These are phyloP conservation scores for Cyprinella venusta DNA, from an alignment of 2,797 vertebrate species.

Conservation along the genomic window DNA sequence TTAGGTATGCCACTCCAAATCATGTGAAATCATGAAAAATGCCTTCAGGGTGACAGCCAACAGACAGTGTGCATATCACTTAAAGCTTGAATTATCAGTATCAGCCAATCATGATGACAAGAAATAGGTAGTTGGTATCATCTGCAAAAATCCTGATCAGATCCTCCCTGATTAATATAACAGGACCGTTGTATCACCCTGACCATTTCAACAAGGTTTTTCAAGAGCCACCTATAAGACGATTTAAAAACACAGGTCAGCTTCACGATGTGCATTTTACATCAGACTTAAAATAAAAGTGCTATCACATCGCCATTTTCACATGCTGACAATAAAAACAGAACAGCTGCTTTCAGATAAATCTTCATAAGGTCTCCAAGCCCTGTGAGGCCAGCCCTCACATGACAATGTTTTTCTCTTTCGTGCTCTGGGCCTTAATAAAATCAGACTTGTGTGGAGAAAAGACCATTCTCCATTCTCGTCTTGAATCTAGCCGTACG, in stretches of 20 bases:
- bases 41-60: too few relatives aligned
- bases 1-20: too few relatives aligned
- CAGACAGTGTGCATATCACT: too few relatives aligned
- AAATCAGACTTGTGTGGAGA: conserved; percentile 40
- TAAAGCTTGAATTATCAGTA: too few relatives aligned
- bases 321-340: conserved; percentile 25
- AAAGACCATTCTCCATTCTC: conserved; percentile 26
- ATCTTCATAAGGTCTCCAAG: conserved; percentile 19
- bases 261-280: not conserved
- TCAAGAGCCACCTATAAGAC: not conserved
- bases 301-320: not conserved
- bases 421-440: conserved; percentile 49
- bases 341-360: conserved; percentile 16
- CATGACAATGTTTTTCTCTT: conserved; percentile 42
- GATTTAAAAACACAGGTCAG: not conserved
- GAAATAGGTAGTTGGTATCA: too few relatives aligned
- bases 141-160: too few relatives aligned
- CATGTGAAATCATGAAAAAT: too few relatives aligned
- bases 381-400: conserved; percentile 32
- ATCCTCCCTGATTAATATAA: not conserved
- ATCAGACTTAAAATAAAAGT: not conserved
- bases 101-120: too few relatives aligned
- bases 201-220: not conserved
- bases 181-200: not conserved
- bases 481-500: not conserved